Evolutionary conservation across 2,113 vertebrate species (phyloP), one percentile per base, ranked within the genome.

Genomic region (Lasiurus cinereus): DNA sequence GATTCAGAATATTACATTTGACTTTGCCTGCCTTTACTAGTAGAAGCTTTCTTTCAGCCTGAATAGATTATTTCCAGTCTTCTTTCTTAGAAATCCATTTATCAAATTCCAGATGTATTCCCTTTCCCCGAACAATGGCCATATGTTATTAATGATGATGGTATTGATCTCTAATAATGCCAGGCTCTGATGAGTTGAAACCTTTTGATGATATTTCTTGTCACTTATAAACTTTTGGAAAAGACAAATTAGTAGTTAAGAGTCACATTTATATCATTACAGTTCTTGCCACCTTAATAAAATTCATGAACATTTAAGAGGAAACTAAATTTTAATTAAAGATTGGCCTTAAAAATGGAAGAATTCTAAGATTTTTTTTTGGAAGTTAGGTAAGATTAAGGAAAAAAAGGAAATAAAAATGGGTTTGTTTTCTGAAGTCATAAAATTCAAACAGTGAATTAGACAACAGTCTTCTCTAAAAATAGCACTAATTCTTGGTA

Each of bases 41-140:
- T 8, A 76, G 89, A 91, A 48, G 7, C 19, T 86, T 52, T 69
- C 69, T 95, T 93, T 78, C n/a, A 73, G 33, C 22, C 56, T 48
- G 31, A 73, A 62, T 66, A 86, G 59, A 91, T 88, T 78, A 69
- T 91, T 93, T 83, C 56, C 4, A 22, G 6, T 56, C 69, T 56
- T 87, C 7, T 79, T 82, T 87, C 64, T 90, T 94, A 94, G 43
- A 93, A 95, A 93, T 90, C 12, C 70, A 93, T 90, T 96, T 76
- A 50, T 83, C 52, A 94, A 91, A 78, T n/a, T 62, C 64, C 29
- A 83, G 74, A 67, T 89, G 13, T 83, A 70, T 70, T 72, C 79
- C n/a, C n/a, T 5, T 90, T 94, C 76, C 62, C 1, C 90, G 43
- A 88, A 85, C n/a, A 87, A 76, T 89, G 21, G 27, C 43, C 27